These are phyloP conservation scores for Escarpia spicata DNA, from an alignment of 2,888 invertebrate genomes.

Conservation along the genomic window DNA sequence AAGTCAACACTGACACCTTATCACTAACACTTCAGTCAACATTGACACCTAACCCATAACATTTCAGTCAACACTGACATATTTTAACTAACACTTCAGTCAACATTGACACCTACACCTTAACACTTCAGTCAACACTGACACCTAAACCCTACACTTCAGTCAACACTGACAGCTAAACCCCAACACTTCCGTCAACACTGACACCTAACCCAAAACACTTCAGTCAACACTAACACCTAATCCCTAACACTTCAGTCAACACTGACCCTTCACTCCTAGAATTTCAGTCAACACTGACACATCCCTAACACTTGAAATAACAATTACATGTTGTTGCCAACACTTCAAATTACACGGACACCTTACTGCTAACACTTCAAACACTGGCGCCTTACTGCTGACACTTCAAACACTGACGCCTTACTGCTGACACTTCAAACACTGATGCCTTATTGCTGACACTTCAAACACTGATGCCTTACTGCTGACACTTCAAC, in stretches of 20 bases:
- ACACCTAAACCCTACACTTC: not conserved
- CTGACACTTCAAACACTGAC: not conserved
- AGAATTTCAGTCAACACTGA: not conserved
- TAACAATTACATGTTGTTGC: not conserved
- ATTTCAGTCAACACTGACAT: not conserved
- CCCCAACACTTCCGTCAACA: not conserved
- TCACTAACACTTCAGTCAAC: not conserved
- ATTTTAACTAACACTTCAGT: not conserved
- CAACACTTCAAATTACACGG: not conserved
- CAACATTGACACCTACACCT: not conserved
- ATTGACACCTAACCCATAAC: not conserved
- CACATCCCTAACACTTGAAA: not conserved
- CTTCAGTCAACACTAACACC: not conserved
- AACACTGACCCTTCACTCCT: not conserved
- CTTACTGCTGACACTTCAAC: not conserved
- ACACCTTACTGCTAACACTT: not conserved
- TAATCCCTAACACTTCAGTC: not conserved
- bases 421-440: not conserved
- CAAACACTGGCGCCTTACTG: not conserved
- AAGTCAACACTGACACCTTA: too few relatives aligned
- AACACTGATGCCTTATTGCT: not conserved
- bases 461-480: not conserved
- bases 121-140: constrained; percentile 2
- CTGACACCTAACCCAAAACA: not conserved
- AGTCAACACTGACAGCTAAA: not conserved